Conservation (phyloP, 2,888 invertebrate genomes). For the Netelia fuscicornis region DNA sequence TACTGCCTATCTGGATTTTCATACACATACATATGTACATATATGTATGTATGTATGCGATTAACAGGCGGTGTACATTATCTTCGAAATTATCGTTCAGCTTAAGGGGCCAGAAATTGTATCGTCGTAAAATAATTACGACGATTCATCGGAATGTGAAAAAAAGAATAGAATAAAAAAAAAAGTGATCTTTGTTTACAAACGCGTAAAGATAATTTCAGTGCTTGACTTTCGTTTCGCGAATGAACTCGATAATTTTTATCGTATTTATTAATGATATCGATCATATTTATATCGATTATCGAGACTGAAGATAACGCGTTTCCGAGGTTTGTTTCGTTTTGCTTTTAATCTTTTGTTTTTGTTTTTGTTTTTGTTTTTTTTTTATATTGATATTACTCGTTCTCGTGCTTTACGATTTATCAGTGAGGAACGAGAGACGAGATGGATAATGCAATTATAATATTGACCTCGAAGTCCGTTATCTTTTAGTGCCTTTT, state of each 20-base stretch:
- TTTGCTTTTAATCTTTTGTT: too few species aligned
- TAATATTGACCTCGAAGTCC: slow-evolving; percentile 56
- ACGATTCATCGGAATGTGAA: slow-evolving; percentile 33
- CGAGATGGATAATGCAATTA: slow-evolving; percentile 55
- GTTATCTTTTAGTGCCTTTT: slow-evolving; percentile 62
- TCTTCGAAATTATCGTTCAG: slow-evolving; percentile 39
- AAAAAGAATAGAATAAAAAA: not conserved
- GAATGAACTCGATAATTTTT: not conserved
- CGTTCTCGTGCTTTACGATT: slow-evolving; percentile 21
- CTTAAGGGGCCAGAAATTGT: slow-evolving; percentile 10
- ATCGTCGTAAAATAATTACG: slow-evolving; percentile 8
- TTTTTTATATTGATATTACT: slow-evolving; percentile 1
- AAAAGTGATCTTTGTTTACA: not conserved
- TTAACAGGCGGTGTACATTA: not conserved
- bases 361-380: not conserved
- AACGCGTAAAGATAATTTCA: slow-evolving; percentile 1
- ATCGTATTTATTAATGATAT: slow-evolving; percentile 11
- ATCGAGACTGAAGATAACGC: slow-evolving; percentile 25
- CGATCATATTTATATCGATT: slow-evolving; percentile 15
- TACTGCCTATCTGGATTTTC: too few species aligned
- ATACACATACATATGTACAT: too few species aligned
- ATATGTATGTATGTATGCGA: too few species aligned
- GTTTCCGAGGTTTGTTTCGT: not conserved
- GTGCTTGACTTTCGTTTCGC: not conserved
- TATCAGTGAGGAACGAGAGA: slow-evolving; percentile 30